These are phyloP conservation scores for Tetanocera ferruginea DNA, from an alignment of 2,888 invertebrate genomes.

Conservation along the genomic window DNA sequence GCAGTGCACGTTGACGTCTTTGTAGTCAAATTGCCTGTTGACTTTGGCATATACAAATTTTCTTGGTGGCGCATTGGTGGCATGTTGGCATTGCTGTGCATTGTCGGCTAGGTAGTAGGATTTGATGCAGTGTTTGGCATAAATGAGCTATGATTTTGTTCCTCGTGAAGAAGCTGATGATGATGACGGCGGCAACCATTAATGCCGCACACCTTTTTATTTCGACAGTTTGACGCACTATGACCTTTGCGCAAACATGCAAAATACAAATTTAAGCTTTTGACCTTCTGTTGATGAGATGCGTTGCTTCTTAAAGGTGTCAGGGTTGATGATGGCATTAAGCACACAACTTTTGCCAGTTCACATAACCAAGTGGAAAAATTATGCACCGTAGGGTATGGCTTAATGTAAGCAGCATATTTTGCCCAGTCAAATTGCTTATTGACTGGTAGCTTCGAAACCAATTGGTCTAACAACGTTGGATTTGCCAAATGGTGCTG, in stretches of 20 bases:
- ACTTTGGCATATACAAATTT: too few relatives aligned
- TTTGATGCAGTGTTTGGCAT: too few relatives aligned
- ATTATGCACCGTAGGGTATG: slow-evolving; percentile 30
- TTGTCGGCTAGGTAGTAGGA: too few relatives aligned
- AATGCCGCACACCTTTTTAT: background rate
- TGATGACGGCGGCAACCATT: too few relatives aligned
- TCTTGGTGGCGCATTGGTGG: too few relatives aligned
- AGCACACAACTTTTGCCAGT: slow-evolving; percentile 28
- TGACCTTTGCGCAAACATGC: too few relatives aligned
- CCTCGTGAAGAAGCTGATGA: too few relatives aligned
- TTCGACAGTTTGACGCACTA: background rate
- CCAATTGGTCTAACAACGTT: slow-evolving; percentile 24
- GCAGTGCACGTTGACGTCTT: too few relatives aligned
- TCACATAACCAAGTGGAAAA: slow-evolving; percentile 32
- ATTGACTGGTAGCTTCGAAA: slow-evolving; percentile 32
- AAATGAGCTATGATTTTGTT: too few relatives aligned
- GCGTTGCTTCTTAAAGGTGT: background rate
- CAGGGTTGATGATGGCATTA: slow-evolving; percentile 26
- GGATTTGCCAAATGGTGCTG: slow-evolving; percentile 26
- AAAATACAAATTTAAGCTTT: slow-evolving; percentile 19
- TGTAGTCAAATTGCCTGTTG: too few relatives aligned
- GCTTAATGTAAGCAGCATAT: slow-evolving; percentile 22
- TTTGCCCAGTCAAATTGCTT: slow-evolving; percentile 37
- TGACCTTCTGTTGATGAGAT: slow-evolving; percentile 23
- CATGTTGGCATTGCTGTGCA: too few relatives aligned